Evolutionary conservation across 2,888 invertebrate species (phyloP), one percentile per base, ranked within the genome.

Genomic region (Spisula solida): DNA sequence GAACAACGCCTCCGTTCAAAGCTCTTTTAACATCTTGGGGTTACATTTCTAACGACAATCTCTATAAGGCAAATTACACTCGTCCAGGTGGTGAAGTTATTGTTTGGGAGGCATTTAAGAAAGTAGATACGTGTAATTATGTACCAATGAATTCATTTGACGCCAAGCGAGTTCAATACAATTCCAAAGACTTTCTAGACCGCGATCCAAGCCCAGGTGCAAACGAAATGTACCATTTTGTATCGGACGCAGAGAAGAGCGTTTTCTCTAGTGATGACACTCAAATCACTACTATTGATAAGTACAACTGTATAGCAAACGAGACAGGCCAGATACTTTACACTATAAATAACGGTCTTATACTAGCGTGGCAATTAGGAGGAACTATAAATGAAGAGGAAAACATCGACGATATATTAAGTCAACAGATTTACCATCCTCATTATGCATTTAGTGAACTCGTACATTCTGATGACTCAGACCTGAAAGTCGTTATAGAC

Each of bases 141-240:
- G 84, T 84, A 18, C 84, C 84, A 2, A 75, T 84, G 75, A 41
- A 25, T 1, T 84, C 84, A 0, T 34, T 84, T 25, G 75, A 84
- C 10, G 84, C 51, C 0, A 84, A 51, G 48, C 41, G 84, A 1
- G 48, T 84, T 47, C 70, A 47, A 41, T 84, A 84, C 78, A 75
- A 84, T 34, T 75, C 84, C 16, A 84, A 84, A 48, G 75, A 84
- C 16, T 84, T 75, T n/a, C 31, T 84, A 8, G 84, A 84, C 1
- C 70, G 51, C 20, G 84, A 84, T 84, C 84, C 84, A 25, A 70
- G 70, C 48, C 75, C 75, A 8, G 51, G 31, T 12, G 84, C 84
- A 8, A 75, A 29, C 20, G 84, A 84, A 75, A 84, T 84, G 84
- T 84, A 84, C 31, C 84, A 84, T 31, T 84, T 84, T 31, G 84